These are phyloP conservation scores for Marmota monax DNA, from an alignment of 2,113 vertebrate genomes.

Conservation along the genomic window DNA sequence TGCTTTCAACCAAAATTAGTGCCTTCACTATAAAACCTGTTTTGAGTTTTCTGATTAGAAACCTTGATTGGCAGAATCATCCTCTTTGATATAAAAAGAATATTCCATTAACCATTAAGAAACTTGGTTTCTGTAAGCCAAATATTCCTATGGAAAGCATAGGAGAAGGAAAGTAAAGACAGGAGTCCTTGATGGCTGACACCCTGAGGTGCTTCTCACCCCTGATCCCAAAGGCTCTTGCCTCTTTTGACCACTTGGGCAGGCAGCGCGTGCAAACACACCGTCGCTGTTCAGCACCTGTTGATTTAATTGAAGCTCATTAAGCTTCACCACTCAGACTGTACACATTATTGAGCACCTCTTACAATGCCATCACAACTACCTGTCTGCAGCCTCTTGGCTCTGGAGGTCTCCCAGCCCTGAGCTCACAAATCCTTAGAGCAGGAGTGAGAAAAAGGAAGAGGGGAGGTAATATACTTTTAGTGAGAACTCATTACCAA, in stretches of 20 bases:
- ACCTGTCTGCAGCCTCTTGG: slow-evolving; percentile 30
- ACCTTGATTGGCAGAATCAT: background rate
- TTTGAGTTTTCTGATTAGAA: background rate
- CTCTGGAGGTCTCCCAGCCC: background rate
- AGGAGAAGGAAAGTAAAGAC: background rate
- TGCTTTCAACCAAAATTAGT: background rate
- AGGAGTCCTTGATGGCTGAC: background rate
- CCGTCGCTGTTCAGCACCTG: background rate
- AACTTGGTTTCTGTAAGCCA: background rate
- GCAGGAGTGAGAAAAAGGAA: background rate
- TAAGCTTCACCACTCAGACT: slow-evolving; percentile 12
- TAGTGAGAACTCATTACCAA: slow-evolving; percentile 55
- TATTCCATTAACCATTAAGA: background rate
- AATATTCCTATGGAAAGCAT: background rate
- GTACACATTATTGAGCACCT: background rate
- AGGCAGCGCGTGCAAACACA: background rate
- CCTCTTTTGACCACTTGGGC: background rate
- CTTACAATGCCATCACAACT: slow-evolving; percentile 50
- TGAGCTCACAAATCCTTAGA: background rate
- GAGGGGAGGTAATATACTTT: slow-evolving; percentile 49
- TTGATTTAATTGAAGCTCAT: slow-evolving; percentile 48
- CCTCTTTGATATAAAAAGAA: background rate
- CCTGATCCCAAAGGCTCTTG: background rate
- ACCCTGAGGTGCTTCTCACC: background rate
- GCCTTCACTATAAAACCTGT: background rate